Conservation (phyloP, 2,113 vertebrate genomes). For the Xenopus laevis region DNA sequence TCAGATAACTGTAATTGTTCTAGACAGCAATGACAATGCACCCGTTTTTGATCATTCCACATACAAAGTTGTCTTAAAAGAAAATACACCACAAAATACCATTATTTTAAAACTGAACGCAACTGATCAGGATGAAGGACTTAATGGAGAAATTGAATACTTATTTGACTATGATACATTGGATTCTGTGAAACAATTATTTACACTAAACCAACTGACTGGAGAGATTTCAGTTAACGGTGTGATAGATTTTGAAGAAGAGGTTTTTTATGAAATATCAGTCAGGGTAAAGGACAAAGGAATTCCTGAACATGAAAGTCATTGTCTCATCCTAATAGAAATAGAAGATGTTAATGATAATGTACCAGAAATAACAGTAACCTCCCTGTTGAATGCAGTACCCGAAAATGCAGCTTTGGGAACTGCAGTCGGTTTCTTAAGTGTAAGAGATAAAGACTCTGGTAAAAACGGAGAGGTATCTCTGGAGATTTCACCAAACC, state of each 20-base stretch:
- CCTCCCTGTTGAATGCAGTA: conserved; percentile 67
- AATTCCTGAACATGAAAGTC: conserved; percentile 73
- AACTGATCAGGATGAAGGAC: conserved; percentile 68
- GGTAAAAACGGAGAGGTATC: conserved; percentile 70
- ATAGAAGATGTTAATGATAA: conserved; percentile 71
- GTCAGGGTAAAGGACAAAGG: conserved; percentile 75
- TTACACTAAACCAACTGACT: conserved; percentile 62
- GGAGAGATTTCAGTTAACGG: conserved; percentile 71
- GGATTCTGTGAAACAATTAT: conserved; percentile 59
- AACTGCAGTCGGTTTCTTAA: conserved; percentile 77
- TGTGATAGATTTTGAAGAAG: conserved; percentile 74
- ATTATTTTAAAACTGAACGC: conserved; percentile 66
- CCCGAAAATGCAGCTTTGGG: conserved; percentile 66
- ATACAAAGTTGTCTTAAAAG: conserved; percentile 60
- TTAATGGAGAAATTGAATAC: conserved; percentile 70
- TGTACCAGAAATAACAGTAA: conserved; percentile 64
- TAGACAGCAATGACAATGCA: conserved; percentile 79
- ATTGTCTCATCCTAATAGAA: conserved; percentile 69
- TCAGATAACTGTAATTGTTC: conserved; percentile 66
- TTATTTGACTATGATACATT: conserved; percentile 72
- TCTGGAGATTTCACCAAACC: conserved; percentile 59
- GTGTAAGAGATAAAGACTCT: conserved; percentile 71
- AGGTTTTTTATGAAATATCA: conserved; percentile 74
- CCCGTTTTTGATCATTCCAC: conserved; percentile 65
- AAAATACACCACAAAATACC: conserved; percentile 61